phyloP scores from a whole-genome alignment of 1,140 invertebrate species.

The Uloborus diversus region DNA sequence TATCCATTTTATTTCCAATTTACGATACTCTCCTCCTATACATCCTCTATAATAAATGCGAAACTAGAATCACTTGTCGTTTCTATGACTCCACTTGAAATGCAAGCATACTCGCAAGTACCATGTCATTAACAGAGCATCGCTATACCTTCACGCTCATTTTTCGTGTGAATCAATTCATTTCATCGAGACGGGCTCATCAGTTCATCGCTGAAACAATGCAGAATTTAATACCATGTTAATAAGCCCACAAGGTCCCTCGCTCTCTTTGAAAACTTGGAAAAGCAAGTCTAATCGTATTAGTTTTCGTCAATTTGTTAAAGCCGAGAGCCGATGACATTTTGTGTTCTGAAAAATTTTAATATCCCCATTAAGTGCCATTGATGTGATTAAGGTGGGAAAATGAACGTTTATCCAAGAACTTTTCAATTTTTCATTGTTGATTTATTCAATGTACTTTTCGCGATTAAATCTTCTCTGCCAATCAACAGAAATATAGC shows the following conservation, averaged over 20 bases:
- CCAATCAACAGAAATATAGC: background rate
- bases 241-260: background rate
- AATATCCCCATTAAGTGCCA: too few species aligned
- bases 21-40: too few species aligned
- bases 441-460: too few species aligned
- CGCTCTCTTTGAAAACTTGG: background rate
- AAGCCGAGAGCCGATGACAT: background rate
- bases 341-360: too few species aligned
- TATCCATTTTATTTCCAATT: too few species aligned
- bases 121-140: background rate
- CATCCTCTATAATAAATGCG: too few species aligned
- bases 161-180: slow-evolving; percentile 9
- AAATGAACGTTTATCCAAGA: too few species aligned
- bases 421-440: too few species aligned
- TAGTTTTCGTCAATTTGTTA: background rate
- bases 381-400: too few species aligned
- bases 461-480: too few species aligned
- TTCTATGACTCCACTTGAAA: background rate
- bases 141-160: background rate
- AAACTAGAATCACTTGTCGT: too few species aligned
- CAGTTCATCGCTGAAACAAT: background rate
- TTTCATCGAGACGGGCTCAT: background rate
- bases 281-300: background rate
- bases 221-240: slow-evolving; percentile 26
- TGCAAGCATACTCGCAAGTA: background rate